Base-by-base conservation (phyloP, 2,888 invertebrate species). In the Drosophila lutescens region DNA sequence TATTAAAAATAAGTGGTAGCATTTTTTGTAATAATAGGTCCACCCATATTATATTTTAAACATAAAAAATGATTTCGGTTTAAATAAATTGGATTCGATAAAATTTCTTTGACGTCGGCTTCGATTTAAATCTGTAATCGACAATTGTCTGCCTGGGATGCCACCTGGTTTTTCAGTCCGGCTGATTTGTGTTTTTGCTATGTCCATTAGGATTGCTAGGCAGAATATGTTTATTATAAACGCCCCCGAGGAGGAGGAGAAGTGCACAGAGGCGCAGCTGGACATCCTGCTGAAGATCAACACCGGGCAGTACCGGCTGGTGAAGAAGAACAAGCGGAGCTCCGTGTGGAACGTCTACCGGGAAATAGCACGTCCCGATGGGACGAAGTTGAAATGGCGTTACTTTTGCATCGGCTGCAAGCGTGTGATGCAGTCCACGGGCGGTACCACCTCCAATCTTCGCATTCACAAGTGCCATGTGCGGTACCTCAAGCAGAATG, bases 391-490 rank as follows among this genome's bases (percentile, higher is more conserved):
- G 2, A 83, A 78, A 20, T 88, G 86, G 80, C 59, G 83, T 17
- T 85, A 80, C 43, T 85, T 72, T 36, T 85, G 84, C 12, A 7
- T 77, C 17, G 86, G 88, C 9, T 85, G 84, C 63, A 80, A 75
- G 44, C 66, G 81, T 0, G 85, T 83, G 43, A 83, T 83, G 83
- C 87, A 83, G 60, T 87, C 86, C 12, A 80, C 88, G 7, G 88
- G 84, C 0, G 83, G 86, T 2, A 86, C 86, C 4, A 85, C 84
- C 1, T 85, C 84, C 9, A 85, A 85, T 49, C 56, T 85, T 6
- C 78, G 84, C 9, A 86, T 88, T 23, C 84, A 85, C 50, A 87
- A 86, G 47, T 85, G 84, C 20, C 88, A 88, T 54, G 69, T 83
- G 1, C 80, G 72, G 2, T 85, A 76, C 23, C 46, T 85, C 0